Evolutionary conservation across 1,140 invertebrate genomes (phyloP).

Genomic region (Matsumurasca onukii): DNA sequence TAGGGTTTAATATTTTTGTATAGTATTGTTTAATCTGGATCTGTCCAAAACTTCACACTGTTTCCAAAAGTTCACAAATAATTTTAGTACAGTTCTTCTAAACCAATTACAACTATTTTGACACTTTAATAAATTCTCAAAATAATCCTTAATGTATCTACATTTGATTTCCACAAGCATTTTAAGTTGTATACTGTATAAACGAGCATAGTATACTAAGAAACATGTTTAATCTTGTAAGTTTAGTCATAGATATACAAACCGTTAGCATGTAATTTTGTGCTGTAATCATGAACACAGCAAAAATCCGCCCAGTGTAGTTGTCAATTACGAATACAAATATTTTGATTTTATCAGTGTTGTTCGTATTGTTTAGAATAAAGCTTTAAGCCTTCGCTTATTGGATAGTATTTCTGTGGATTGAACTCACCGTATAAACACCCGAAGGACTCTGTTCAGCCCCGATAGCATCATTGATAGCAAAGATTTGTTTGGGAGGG

Average conservation of each 20-base stretch:
- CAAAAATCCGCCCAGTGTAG: not conserved
- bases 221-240: too few species aligned
- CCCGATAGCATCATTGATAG: slow-evolving; percentile 36
- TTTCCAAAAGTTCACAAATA: too few species aligned
- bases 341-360: not conserved
- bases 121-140: too few species aligned
- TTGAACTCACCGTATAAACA: slow-evolving; percentile 32
- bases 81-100: too few species aligned
- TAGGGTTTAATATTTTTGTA: not conserved
- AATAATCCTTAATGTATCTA: too few species aligned
- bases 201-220: too few species aligned
- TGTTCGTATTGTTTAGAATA: too few species aligned
- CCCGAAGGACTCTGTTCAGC: slow-evolving; percentile 34
- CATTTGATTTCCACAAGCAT: too few species aligned
- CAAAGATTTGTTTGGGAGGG: slow-evolving; percentile 55
- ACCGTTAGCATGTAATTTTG: not conserved
- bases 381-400: not conserved
- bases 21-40: not conserved
- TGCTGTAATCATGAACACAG: not conserved
- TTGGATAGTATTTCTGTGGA: not conserved
- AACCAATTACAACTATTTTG: too few species aligned
- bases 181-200: too few species aligned
- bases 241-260: too few species aligned
- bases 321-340: not conserved
- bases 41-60: too few species aligned